Percentiles rank a stretch among this genome's conserved stretches.
phyloP scores from a whole-genome alignment of 2,888 invertebrate genomes.

The Ochropleura plecta region DNA sequence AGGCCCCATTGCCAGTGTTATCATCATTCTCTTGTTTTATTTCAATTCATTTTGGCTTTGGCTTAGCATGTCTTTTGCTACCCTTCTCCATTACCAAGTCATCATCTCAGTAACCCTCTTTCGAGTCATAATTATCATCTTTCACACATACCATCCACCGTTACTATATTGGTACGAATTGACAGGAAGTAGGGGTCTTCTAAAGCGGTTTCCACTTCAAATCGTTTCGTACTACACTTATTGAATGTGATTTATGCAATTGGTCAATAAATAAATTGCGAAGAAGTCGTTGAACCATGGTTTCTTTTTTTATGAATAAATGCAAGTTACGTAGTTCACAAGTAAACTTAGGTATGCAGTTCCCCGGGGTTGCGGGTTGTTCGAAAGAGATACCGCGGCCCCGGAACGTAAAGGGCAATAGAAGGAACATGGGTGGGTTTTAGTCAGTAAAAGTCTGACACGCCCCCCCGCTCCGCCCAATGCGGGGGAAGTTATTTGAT shows the following conservation, averaged over 20 bases:
- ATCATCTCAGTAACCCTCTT: not conserved
- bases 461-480: too few species aligned
- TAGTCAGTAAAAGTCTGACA: too few species aligned
- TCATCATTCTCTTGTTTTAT: not conserved
- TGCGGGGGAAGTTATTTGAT: too few species aligned
- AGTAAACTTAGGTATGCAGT: too few species aligned
- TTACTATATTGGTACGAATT: constrained; percentile 17
- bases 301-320: not conserved
- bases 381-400: too few species aligned
- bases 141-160: not conserved
- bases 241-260: not conserved
- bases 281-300: not conserved
- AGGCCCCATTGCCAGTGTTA: not conserved
- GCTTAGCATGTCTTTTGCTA: not conserved
- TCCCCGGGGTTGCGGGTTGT: too few species aligned
- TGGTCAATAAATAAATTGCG: not conserved
- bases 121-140: not conserved
- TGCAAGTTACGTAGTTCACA: not conserved
- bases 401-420: too few species aligned
- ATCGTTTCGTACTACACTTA: constrained; percentile 19
- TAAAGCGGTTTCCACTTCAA: constrained; percentile 6
- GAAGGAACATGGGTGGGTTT: too few species aligned
- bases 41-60: not conserved
- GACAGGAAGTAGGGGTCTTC: constrained; percentile 29
- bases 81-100: not conserved